Conservation (phyloP, 2,797 vertebrate genomes). For the Lagodon rhomboides region DNA sequence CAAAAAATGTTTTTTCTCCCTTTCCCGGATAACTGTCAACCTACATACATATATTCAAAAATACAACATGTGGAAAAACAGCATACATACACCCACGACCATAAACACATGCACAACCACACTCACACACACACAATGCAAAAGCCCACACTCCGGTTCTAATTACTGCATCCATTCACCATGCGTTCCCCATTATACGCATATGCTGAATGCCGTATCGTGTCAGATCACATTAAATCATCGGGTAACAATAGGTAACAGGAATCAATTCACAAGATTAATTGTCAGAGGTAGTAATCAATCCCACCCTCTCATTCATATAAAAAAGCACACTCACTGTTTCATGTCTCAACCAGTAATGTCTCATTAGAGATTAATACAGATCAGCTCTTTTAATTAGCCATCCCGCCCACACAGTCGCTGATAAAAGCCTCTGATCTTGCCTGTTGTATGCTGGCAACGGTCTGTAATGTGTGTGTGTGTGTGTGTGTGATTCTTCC, state of each 20-base stretch:
- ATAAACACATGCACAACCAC: background rate
- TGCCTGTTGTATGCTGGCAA: slow-evolving; percentile 34
- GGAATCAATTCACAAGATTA: slow-evolving; percentile 55
- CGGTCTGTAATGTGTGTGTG: background rate
- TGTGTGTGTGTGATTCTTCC: slow-evolving; percentile 19
- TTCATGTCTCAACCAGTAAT: slow-evolving; percentile 59
- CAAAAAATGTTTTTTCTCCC: slow-evolving; percentile 19
- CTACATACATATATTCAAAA: slow-evolving; percentile 9
- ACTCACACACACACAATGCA: slow-evolving; percentile 3
- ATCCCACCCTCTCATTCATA: slow-evolving; percentile 65
- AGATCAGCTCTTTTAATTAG: slow-evolving; percentile 78
- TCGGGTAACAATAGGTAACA: slow-evolving; percentile 48
- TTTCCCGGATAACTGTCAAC: slow-evolving; percentile 16
- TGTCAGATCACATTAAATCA: slow-evolving; percentile 42
- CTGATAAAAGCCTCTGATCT: slow-evolving; percentile 66
- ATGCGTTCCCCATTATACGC: slow-evolving; percentile 1
- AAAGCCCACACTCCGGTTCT: slow-evolving; percentile 3
- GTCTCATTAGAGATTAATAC: slow-evolving; percentile 76
- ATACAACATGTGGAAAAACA: slow-evolving; percentile 16
- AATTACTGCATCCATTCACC: slow-evolving; percentile 45
- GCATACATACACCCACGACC: slow-evolving; percentile 6
- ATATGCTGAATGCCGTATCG: slow-evolving; percentile 7
- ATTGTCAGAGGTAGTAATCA: slow-evolving; percentile 59
- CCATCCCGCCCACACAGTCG: slow-evolving; percentile 52
- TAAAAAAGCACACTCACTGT: slow-evolving; percentile 48